Percentiles rank a stretch among this genome's conserved stretches.
Evolutionary conservation across 2,888 invertebrate genomes (phyloP).

Genomic region (Ormyrus thymus): DNA sequence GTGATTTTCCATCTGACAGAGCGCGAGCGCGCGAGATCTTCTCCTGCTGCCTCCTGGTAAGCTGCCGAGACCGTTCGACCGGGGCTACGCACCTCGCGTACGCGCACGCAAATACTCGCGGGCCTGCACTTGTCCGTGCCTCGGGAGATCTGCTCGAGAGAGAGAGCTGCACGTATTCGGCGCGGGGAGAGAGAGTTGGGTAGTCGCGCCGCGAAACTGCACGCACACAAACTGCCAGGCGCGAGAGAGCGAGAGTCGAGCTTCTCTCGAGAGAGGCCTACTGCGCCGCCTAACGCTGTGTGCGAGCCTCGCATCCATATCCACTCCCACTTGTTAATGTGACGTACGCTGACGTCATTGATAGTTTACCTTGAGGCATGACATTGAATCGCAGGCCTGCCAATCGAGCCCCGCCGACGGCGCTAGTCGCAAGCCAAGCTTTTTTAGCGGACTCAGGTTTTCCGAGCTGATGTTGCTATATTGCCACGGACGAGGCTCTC

Average conservation of each 20-base stretch:
- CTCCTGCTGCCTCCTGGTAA: too few species aligned
- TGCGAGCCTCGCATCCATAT: slow-evolving; percentile 62
- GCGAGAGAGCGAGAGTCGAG: background rate
- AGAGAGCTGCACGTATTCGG: background rate
- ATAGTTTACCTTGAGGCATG: slow-evolving; percentile 75
- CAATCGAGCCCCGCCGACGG: slow-evolving; percentile 46
- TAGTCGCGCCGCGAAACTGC: slow-evolving; percentile 6
- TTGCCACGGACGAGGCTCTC: too few species aligned
- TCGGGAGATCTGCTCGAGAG: background rate
- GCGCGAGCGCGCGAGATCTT: slow-evolving; percentile 5
- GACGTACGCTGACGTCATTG: slow-evolving; percentile 74
- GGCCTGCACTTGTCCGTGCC: too few species aligned
- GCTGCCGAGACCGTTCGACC: background rate
- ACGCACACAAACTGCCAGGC: background rate
- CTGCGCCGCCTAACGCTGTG: background rate
- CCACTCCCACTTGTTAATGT: slow-evolving; percentile 75
- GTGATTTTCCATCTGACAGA: slow-evolving; percentile 72
- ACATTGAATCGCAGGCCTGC: slow-evolving; percentile 68
- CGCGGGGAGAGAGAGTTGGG: background rate
- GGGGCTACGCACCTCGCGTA: too few species aligned
- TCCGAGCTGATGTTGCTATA: too few species aligned
- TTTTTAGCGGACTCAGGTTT: too few species aligned
- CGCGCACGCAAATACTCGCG: too few species aligned
- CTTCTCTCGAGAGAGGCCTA: background rate
- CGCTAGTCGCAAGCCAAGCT: background rate